Conservation (phyloP, 2,888 invertebrate genomes). For the Drosophila prolongata region DNA sequence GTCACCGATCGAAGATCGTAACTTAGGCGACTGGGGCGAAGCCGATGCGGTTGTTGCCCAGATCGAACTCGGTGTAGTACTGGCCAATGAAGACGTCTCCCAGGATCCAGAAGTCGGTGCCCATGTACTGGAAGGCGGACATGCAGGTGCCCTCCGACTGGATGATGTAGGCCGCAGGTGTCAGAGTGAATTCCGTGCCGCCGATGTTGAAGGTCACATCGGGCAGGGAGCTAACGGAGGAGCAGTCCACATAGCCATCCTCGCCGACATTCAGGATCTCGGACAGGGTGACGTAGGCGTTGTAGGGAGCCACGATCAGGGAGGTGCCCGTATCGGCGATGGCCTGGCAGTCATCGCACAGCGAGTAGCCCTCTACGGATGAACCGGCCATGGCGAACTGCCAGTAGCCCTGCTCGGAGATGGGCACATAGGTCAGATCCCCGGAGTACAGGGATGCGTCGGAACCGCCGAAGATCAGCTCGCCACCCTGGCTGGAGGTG, state of each 20-base stretch:
- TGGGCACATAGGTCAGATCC: slow-evolving; percentile 88
- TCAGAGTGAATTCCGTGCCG: slow-evolving; percentile 90
- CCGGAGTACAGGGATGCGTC: slow-evolving; percentile 94
- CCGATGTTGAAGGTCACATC: slow-evolving; percentile 90
- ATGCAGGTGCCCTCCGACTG: slow-evolving; percentile 89
- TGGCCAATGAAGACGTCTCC: slow-evolving; percentile 98
- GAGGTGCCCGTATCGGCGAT: slow-evolving; percentile 98
- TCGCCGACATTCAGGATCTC: slow-evolving; percentile 42
- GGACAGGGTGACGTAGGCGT: slow-evolving; percentile 31
- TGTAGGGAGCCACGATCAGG: slow-evolving; percentile 89
- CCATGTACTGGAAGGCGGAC: slow-evolving; percentile 95
- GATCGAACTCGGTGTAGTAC: slow-evolving; percentile 97
- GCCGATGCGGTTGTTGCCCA: slow-evolving; percentile 92
- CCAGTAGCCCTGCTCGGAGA: slow-evolving; percentile 96
- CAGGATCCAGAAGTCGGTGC: slow-evolving; percentile 95
- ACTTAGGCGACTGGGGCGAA: slow-evolving; percentile 88
- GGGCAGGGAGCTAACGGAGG: slow-evolving; percentile 90
- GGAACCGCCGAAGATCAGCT: slow-evolving; percentile 96
- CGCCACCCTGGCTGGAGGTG: slow-evolving; percentile 86
- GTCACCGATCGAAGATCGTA: neutral
- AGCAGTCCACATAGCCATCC: slow-evolving; percentile 89
- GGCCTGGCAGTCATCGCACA: slow-evolving; percentile 87
- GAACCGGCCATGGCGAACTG: slow-evolving; percentile 94
- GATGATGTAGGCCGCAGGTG: slow-evolving; percentile 91
- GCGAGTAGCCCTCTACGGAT: slow-evolving; percentile 85